Conservation (phyloP, 2,888 invertebrate species). For the Thymelicus acteon region DNA sequence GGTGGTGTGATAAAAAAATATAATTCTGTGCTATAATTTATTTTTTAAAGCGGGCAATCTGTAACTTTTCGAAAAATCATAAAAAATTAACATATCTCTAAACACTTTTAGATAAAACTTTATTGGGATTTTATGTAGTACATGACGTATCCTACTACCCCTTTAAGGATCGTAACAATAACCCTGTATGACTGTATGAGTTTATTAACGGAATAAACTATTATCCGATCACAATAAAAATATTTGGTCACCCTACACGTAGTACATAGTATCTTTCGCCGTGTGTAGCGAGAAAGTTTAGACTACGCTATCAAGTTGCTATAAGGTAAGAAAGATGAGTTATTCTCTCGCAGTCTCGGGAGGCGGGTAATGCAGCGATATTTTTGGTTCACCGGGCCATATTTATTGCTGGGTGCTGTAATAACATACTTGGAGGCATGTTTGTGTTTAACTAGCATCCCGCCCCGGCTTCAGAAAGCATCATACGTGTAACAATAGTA, state of each 20-base stretch:
- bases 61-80: no score
- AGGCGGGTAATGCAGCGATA: conserved; percentile 13
- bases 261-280: conserved; percentile 4
- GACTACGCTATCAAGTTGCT: conserved; percentile 24
- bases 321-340: conserved; percentile 30
- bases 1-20: no score
- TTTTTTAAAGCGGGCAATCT: no score
- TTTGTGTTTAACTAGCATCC: not conserved
- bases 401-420: not conserved
- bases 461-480: no score
- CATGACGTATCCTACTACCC: no score
- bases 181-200: no score
- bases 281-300: conserved; percentile 21
- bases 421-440: conserved; percentile 18
- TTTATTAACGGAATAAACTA: no score
- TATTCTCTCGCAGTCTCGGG: conserved; percentile 11
- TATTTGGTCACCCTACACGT: not conserved
- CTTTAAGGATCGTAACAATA: no score
- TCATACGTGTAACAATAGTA: not conserved
- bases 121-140: no score
- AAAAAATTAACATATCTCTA: no score
- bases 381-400: conserved; percentile 6
- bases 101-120: no score
- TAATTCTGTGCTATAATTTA: no score
- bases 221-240: not conserved